A percentile compares a stretch with the other conserved stretches of the same genome.
Conservation (phyloP, 2,113 vertebrate genomes). For the Thunnus thynnus region DNA sequence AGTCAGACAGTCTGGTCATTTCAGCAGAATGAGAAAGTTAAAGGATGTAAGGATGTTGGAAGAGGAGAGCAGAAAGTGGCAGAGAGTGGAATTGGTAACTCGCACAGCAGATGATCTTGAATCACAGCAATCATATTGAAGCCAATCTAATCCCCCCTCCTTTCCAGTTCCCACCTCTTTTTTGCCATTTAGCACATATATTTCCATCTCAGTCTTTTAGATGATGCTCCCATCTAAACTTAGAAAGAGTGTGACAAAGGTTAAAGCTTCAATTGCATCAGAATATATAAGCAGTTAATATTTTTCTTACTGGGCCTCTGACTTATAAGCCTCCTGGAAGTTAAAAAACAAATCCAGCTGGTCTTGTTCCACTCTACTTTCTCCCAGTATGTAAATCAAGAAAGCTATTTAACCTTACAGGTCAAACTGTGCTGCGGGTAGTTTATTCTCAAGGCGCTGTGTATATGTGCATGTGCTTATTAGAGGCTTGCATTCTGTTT, state of each 20-base stretch:
- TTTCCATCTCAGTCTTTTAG: conserved; percentile 31
- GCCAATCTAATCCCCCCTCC: conserved; percentile 29
- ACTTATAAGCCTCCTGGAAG: not conserved
- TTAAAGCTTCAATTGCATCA: conserved; percentile 27
- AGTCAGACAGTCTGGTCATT: conserved; percentile 7
- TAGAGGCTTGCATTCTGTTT: conserved; percentile 31
- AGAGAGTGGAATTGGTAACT: not conserved
- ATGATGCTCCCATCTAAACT: not conserved
- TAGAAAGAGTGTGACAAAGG: not conserved
- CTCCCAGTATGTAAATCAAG: conserved; percentile 29
- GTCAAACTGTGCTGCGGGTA: conserved; percentile 28
- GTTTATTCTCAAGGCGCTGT: not conserved
- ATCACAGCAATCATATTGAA: conserved; percentile 23
- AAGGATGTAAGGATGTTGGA: not conserved
- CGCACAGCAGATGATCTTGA: conserved; percentile 5
- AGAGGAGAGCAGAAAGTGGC: not conserved
- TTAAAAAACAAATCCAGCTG: not conserved
- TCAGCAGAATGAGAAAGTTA: conserved; percentile 43
- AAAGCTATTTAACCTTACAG: conserved; percentile 34
- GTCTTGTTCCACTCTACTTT: conserved; percentile 16
- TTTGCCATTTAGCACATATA: conserved; percentile 19
- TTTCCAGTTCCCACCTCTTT: not conserved
- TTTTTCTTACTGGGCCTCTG: not conserved
- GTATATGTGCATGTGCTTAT: not conserved
- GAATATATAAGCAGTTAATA: conserved; percentile 21